phyloP scores from a whole-genome alignment of 2,113 vertebrate species.

The Channa argus region DNA sequence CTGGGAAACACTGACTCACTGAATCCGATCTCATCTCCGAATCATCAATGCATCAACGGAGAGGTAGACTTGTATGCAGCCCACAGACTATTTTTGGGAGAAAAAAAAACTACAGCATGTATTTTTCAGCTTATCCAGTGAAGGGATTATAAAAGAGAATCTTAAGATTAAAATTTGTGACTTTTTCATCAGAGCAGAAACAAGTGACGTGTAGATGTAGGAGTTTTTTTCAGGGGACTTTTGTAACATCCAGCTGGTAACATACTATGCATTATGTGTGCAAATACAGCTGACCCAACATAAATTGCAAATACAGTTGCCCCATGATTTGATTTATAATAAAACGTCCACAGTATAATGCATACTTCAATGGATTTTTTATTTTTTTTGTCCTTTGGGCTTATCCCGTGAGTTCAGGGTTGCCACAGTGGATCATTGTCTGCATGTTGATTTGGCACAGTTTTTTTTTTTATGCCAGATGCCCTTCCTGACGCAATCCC shows the following conservation, averaged over 20 bases:
- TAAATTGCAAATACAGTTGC: background rate
- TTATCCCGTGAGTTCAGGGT: too few relatives aligned
- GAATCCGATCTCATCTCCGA: background rate
- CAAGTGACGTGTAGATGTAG: background rate
- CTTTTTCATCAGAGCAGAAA: background rate
- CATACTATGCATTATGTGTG: background rate
- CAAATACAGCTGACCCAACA: background rate
- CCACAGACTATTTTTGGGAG: constrained; percentile 25
- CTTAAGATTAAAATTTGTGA: constrained; percentile 9
- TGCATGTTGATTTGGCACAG: too few relatives aligned
- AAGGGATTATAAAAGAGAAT: constrained; percentile 39
- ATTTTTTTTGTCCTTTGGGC: too few relatives aligned
- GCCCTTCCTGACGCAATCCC: too few relatives aligned
- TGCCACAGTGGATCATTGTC: too few relatives aligned
- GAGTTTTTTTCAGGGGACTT: too few relatives aligned
- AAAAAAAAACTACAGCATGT: background rate
- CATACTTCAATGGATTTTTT: background rate
- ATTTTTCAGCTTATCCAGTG: constrained; percentile 26
- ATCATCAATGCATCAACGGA: constrained; percentile 1
- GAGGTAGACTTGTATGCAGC: constrained; percentile 11
- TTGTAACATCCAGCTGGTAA: background rate
- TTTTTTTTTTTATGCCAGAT: too few relatives aligned
- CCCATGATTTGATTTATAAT: background rate
- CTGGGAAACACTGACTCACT: constrained; percentile 38
- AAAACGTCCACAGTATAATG: background rate